Base-by-base conservation (phyloP, 2,888 invertebrate genomes). In the Trichacis sp. region DNA sequence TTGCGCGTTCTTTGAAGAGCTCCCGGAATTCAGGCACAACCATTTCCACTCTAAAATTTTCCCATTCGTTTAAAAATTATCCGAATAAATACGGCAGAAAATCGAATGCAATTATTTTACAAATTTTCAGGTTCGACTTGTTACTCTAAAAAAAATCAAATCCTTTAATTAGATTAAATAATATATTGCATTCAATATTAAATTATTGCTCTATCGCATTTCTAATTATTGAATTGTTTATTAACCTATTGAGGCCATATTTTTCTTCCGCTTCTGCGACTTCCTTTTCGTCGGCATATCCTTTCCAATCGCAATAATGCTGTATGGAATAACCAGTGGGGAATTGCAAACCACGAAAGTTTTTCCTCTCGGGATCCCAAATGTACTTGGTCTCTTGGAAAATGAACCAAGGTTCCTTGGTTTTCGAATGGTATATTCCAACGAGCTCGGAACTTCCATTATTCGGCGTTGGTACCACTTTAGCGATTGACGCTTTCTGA, bases 301-400 rank as follows among this genome's bases (percentile, higher is more conserved):
- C 98, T 80, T 95, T 95, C 75, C 94, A 94, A 36, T 92, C 90
- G 73, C 90, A 87, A 80, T 96, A 97, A 72, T 91, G 88, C 38
- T 88, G 87, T 73, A 92, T 88, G 1, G 88, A 83, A 65, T 90
- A 88, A 73, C 93, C 87, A 2, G 93, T 89, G 0, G 98, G 98
- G 85, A 97, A 98, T 69, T 92, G 89, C 19, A 98, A 86, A 0
- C 93, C 92, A 57, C 89, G 86, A 82, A 99, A 99, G 46, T 85
- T 86, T 73, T 93, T 93, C 69, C 92, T 93, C 9, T 94, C 90
- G 71, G 91, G 89, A 78, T 95, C 91, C 91, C 95, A 98, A 38
- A 94, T 86, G 85, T 98, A 99, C 84, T 97, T 97, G 3, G 96
- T 95, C 85, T 99, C 98, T 91, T 99, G 99, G 84, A 99, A 99